These are phyloP conservation scores for Aphis craccivora DNA, from an alignment of 1,140 invertebrate species.

Conservation along the genomic window DNA sequence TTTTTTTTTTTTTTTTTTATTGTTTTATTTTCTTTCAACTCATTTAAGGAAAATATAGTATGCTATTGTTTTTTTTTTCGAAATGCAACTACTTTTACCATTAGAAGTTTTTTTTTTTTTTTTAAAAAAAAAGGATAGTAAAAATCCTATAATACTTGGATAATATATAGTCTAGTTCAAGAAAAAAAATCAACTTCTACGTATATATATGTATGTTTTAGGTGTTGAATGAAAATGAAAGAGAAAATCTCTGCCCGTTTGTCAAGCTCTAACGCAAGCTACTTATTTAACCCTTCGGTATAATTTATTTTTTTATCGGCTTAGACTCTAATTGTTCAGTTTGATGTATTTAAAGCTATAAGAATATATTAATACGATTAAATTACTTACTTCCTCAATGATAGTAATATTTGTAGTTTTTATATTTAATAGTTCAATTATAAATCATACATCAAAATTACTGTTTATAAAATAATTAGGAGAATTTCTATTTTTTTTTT, in stretches of 20 bases:
- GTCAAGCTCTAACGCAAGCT: neutral
- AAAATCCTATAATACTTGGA: neutral
- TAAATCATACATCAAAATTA: neutral
- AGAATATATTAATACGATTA: neutral
- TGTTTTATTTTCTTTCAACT: neutral
- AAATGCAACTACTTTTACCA: constrained; percentile 4
- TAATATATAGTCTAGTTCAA: neutral
- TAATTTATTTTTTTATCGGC: neutral
- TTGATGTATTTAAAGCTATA: neutral
- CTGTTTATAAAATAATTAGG: neutral
- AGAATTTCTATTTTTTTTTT: neutral
- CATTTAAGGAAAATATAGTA: neutral
- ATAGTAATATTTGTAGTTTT: neutral
- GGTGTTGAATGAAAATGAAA: neutral
- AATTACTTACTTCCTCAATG: neutral
- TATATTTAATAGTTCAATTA: neutral
- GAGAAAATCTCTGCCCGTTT: neutral
- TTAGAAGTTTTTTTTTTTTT: neutral
- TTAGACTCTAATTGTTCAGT: neutral
- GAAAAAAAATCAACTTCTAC: constrained; percentile 1
- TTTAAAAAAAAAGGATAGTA: neutral
- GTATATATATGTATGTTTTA: neutral
- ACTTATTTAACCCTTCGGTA: neutral
- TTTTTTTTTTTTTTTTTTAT: neutral
- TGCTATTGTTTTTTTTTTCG: neutral